Percentiles rank a stretch among this genome's conserved stretches.
phyloP scores from a whole-genome alignment of 2,888 invertebrate species.

The Seira sanloemensis region DNA sequence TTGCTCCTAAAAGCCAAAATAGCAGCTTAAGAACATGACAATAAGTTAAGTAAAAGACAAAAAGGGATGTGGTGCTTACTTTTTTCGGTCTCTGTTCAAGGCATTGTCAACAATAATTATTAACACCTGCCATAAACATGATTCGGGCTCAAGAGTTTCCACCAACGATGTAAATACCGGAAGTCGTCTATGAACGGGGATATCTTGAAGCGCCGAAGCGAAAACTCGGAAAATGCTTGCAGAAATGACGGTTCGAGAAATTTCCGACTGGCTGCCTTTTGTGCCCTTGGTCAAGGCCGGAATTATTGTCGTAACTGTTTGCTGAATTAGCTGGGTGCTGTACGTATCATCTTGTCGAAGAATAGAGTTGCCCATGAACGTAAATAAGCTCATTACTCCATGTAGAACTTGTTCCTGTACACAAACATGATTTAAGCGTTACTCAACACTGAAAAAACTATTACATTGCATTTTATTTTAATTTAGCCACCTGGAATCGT shows the following conservation, averaged over 20 bases:
- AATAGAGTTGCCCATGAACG: slow-evolving; percentile 96
- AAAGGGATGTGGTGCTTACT: slow-evolving; percentile 45
- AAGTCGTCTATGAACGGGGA: slow-evolving; percentile 92
- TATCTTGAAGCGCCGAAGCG: slow-evolving; percentile 91
- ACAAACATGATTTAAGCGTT: slow-evolving; percentile 6
- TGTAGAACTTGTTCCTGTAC: slow-evolving; percentile 85
- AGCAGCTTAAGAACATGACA: not conserved
- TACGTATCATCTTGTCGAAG: slow-evolving; percentile 95
- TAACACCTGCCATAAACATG: slow-evolving; percentile 77
- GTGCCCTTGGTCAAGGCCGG: slow-evolving; percentile 84
- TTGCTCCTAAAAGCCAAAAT: slow-evolving; percentile 64
- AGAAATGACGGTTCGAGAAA: slow-evolving; percentile 63
- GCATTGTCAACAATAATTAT: slow-evolving; percentile 76
- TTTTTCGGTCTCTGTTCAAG: slow-evolving; percentile 74
- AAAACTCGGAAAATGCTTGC: slow-evolving; percentile 83
- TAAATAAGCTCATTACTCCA: slow-evolving; percentile 97
- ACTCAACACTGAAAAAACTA: slow-evolving; percentile 10
- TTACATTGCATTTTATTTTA: too few species aligned
- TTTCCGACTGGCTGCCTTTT: slow-evolving; percentile 48
- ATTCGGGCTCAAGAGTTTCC: slow-evolving; percentile 80
- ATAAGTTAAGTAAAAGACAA: not conserved
- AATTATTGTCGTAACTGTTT: slow-evolving; percentile 91
- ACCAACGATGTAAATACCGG: slow-evolving; percentile 85
- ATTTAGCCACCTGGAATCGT: slow-evolving; percentile 82
- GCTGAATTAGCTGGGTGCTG: slow-evolving; percentile 94